Base-by-base conservation (phyloP, 92 coral and sea anemone genomes). In the Anthopleura xanthogrammica region DNA sequence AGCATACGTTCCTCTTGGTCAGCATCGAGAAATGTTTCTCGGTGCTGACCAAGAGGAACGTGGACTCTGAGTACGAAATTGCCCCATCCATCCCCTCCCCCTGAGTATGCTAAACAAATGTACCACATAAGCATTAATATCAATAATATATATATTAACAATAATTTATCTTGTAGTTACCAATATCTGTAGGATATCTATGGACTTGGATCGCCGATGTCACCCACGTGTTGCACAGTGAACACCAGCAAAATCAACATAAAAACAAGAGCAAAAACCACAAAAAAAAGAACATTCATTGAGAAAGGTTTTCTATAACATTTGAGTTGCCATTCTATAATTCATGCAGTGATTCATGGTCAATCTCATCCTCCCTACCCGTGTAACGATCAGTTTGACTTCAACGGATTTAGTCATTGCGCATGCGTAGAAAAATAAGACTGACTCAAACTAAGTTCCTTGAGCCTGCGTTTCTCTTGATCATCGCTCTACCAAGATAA, bases 181-280 rank as follows among this genome's bases (percentile, higher is more conserved):
- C 98, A 50, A 93, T 93, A 82, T 93, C 98, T 41, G 93, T 81
- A 73, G 98, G 98, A 75, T 93, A 93, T 83, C 93, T 93, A 91
- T 93, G 98, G 83, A 93, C 98, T 93, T 87, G 91, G 83, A 79
- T 87, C 83, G 88, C 98, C 98, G 98, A 93, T 93, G 95, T 93
- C 90, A 94, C 94, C 94, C 98, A 93, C 98, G 89, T 93, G 94
- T 93, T 93, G 90, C 92, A 89, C 83, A 93, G 98, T 93, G 98
- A 93, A 80, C 98, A 93, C 98, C 98, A 92, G 98, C 98, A 90
- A 82, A 88, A 79, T 90, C 95, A 92, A 94, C 98, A 90, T 77
- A 88, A 82, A 83, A 91, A 93, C 91, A 91, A 83, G 87, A 90
- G 87, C 80, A 82, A 78, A 86, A 84, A 11, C 80, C 87, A 87